Percentiles rank a stretch among this genome's conserved stretches.
phyloP scores from a whole-genome alignment of 2,797 vertebrate species.

The Sebastes oblongus region DNA sequence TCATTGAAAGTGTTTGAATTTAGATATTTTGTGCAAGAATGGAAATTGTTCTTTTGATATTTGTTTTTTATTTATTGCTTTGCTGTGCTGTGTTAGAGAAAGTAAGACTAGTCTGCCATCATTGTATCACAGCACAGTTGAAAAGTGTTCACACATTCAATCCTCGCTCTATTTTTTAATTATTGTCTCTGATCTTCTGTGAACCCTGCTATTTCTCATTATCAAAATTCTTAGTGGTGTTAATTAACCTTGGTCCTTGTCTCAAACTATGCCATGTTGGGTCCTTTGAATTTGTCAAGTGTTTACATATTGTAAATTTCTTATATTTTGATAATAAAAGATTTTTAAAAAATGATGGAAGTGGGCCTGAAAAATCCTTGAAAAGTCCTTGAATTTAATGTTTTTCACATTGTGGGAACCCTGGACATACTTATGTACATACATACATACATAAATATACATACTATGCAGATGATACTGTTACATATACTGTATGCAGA shows the following conservation, averaged over 20 bases:
- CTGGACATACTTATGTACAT: not conserved
- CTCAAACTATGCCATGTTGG: not conserved
- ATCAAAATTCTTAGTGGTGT: not conserved
- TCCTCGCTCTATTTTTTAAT: fast-evolving
- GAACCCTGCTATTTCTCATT: not conserved
- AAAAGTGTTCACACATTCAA: not conserved
- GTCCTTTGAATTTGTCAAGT: not conserved
- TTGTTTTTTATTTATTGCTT: too few species aligned
- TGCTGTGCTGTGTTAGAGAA: too few species aligned
- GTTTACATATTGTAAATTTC: too few species aligned
- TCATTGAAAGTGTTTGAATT: too few species aligned
- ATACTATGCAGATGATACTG: not conserved
- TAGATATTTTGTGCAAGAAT: too few species aligned
- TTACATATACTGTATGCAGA: not conserved
- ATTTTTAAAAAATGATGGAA: not conserved
- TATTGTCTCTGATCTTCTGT: not conserved
- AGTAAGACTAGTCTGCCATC: too few species aligned
- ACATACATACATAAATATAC: too few species aligned
- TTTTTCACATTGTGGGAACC: not conserved
- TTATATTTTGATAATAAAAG: too few species aligned
- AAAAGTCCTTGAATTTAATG: not conserved
- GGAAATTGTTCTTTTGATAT: too few species aligned
- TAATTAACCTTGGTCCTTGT: not conserved
- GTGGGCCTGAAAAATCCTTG: not conserved
- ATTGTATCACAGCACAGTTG: not conserved